Evolutionary conservation across 2,113 vertebrate genomes (phyloP).

Genomic region (Brachypteracias leptosomus): DNA sequence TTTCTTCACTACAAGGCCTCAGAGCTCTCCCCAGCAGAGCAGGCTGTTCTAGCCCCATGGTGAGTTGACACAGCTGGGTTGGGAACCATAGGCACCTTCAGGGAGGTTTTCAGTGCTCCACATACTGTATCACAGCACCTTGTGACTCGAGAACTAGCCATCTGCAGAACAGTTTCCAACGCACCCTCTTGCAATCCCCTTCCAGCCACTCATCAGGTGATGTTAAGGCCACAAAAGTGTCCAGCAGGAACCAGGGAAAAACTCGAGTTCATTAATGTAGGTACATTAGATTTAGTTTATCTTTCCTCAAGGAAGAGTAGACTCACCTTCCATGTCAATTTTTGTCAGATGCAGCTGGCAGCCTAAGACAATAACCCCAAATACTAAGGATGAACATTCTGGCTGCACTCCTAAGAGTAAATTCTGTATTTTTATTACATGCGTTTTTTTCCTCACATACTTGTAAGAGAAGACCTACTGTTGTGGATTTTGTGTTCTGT

Average conservation of each 20-base stretch:
- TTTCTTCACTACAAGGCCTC: background rate
- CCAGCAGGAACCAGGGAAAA: background rate
- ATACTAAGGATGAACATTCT: background rate
- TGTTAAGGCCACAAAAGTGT: background rate
- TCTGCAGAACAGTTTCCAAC: background rate
- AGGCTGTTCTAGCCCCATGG: background rate
- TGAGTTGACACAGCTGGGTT: background rate
- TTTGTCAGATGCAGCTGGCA: background rate
- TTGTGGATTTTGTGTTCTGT: background rate
- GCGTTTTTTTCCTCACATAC: background rate
- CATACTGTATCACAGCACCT: background rate
- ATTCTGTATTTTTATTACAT: background rate
- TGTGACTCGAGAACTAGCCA: accelerated
- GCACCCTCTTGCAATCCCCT: background rate
- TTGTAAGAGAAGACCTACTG: background rate
- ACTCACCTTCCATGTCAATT: background rate
- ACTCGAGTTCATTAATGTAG: background rate
- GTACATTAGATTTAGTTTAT: background rate
- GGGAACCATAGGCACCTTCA: accelerated
- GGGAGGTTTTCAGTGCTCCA: background rate
- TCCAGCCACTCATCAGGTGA: background rate
- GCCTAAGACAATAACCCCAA: background rate
- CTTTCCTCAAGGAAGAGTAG: background rate
- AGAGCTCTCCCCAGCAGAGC: background rate
- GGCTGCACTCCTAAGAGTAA: background rate